Evolutionary conservation across 2,113 vertebrate species (phyloP), one percentile per base, ranked within the genome.

Genomic region (Salvelinus fontinalis): DNA sequence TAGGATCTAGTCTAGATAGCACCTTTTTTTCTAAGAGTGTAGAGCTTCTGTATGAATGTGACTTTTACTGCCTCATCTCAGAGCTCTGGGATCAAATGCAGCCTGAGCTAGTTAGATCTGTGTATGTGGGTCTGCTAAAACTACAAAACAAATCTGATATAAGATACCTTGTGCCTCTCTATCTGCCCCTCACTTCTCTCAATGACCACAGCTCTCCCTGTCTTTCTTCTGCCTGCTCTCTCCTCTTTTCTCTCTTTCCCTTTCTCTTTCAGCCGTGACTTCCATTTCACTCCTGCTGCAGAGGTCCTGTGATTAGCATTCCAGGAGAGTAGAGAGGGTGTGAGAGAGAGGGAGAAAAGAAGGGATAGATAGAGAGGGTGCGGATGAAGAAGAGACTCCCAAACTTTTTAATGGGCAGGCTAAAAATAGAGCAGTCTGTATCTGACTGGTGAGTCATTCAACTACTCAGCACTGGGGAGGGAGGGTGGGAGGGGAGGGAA

Each of bases 381-480:
- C 67, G 76, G 88, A 84, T 90, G 88, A 84, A 87, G 84, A 87
- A 90, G 88, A 88, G 89, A 89, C 89, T 91, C 85, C 87, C 84
- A 44, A 44, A 44, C 39, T 44, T 44, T 44, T 44, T 44, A 44
- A 44, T 44, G 39, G 39, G 39, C 9, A 44, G 81, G 81, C 87
- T 92, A 92, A 89, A 92, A 92, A 91, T 91, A 91, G 87, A 83
- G 74, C 78, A 44, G 82, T 84, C 89, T 86, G 84, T 86, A 88
- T 89, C 75, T 87, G 90, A 87, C 84, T 83, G 86, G 79, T 83
- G 89, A 92, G 87, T 91, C 90, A 92, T 90, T 90, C 89, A 88
- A 81, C 81, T 87, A 83, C 14, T 18, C 76, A 86, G 74, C 87
- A 77, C 67, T 66, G 77, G 85, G 77, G 4, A 29, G 16, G 14